Conservation (phyloP, 2,113 vertebrate genomes). For the Rafetus swinhoei region DNA sequence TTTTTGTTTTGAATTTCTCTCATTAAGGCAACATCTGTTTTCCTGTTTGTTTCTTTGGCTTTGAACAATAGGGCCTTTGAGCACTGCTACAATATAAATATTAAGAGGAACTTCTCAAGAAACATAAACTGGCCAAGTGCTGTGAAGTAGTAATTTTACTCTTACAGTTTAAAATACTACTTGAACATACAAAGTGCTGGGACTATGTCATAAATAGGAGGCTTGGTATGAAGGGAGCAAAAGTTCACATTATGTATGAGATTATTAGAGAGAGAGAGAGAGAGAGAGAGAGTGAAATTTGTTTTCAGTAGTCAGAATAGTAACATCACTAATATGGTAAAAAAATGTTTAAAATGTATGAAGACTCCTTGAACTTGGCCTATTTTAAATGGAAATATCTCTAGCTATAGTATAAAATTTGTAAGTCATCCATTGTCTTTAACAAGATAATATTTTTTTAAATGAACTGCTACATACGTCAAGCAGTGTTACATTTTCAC, state of each 20-base stretch:
- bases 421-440: neutral
- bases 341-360: neutral
- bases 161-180: neutral
- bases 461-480: accelerated
- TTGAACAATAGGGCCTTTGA: neutral
- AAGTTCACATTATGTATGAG: neutral
- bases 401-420: neutral
- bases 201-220: neutral
- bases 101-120: neutral
- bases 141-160: neutral
- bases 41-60: neutral
- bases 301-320: neutral
- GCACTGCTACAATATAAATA: neutral
- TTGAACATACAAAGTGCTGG: neutral
- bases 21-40: neutral
- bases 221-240: neutral
- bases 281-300: neutral
- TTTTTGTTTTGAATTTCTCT: neutral
- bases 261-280: neutral
- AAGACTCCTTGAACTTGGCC: neutral
- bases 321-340: neutral
- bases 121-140: neutral
- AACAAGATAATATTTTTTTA: neutral
- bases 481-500: neutral
- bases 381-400: neutral